Percentiles rank a stretch among this genome's conserved stretches.
Conservation (phyloP, 2,797 vertebrate genomes). For the Brotula barbata region DNA sequence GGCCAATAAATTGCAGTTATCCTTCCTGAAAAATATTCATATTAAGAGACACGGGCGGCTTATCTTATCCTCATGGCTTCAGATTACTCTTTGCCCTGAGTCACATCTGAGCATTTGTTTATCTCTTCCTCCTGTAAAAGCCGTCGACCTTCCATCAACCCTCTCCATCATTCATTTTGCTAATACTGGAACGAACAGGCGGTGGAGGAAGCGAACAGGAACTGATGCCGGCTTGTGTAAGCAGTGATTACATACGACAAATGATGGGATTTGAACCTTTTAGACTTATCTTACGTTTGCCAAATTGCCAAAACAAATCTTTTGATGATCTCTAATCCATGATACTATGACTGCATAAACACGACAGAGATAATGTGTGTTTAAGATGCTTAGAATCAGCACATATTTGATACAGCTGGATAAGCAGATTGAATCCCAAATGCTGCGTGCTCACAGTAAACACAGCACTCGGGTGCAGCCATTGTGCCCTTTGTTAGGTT, state of each 20-base stretch:
- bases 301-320: slow-evolving; percentile 57
- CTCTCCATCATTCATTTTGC: slow-evolving; percentile 24
- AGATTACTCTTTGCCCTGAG: slow-evolving; percentile 34
- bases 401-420: slow-evolving; percentile 34
- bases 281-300: slow-evolving; percentile 56
- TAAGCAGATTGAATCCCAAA: slow-evolving; percentile 60
- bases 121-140: slow-evolving; percentile 47
- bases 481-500: slow-evolving; percentile 24
- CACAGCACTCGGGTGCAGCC: slow-evolving; percentile 2
- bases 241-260: slow-evolving; percentile 36
- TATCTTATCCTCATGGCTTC: slow-evolving; percentile 43
- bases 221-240: slow-evolving; percentile 14
- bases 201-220: slow-evolving; percentile 3
- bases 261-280: slow-evolving; percentile 51
- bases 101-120: slow-evolving; percentile 41
- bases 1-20: slow-evolving; percentile 12
- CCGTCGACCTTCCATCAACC: neutral
- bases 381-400: slow-evolving; percentile 49
- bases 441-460: slow-evolving; percentile 32
- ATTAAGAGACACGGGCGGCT: slow-evolving; percentile 35
- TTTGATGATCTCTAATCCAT: slow-evolving; percentile 43
- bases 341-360: slow-evolving; percentile 28
- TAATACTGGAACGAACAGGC: slow-evolving; percentile 17
- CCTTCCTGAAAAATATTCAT: slow-evolving; percentile 22
- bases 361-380: slow-evolving; percentile 36